Evolutionary conservation across 2,888 invertebrate species (phyloP).

Genomic region (Endotricha flammealis): DNA sequence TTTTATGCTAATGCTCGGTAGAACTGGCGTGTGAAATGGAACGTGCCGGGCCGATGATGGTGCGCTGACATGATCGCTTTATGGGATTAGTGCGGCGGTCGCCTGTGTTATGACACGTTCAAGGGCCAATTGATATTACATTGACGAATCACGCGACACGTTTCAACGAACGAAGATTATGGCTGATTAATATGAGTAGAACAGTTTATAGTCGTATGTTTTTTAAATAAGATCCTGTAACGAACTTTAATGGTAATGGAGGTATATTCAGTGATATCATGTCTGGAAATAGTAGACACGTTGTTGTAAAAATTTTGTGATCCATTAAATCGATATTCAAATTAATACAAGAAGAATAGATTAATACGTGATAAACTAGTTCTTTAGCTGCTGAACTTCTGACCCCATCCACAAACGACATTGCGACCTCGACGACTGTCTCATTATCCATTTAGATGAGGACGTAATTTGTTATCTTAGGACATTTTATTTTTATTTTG

Average conservation of each 20-base stretch:
- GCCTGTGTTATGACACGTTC: neutral
- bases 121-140: neutral
- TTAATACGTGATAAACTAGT: conserved; percentile 3
- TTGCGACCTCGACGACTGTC: neutral
- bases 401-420: neutral
- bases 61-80: conserved; percentile 10
- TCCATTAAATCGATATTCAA: neutral
- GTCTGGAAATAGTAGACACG: neutral
- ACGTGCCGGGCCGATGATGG: conserved; percentile 25
- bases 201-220: no score
- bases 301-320: neutral
- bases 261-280: neutral
- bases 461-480: neutral
- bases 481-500: neutral
- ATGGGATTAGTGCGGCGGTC: conserved; percentile 12
- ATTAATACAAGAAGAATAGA: conserved; percentile 5
- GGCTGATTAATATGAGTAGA: no score
- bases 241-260: no score
- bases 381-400: neutral
- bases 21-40: conserved; percentile 55
- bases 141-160: no score
- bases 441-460: neutral
- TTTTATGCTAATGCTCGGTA: conserved; percentile 51
- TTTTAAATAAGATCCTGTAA: no score
- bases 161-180: no score